Conservation (phyloP, 2,888 invertebrate species). For the Ischnura elegans region DNA sequence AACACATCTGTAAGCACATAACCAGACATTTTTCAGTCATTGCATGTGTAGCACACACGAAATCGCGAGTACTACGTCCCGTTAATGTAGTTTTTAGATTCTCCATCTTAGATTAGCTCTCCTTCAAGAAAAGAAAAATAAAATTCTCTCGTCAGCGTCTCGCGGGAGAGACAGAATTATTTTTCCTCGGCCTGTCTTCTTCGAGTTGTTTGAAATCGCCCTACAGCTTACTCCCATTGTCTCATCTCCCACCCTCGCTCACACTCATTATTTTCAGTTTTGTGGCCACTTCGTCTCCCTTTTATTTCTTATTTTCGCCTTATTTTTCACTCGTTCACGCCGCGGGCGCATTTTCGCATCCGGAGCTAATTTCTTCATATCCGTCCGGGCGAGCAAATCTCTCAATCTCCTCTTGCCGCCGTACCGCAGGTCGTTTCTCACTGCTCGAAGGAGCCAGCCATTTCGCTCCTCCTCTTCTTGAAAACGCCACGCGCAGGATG, state of each 20-base stretch:
- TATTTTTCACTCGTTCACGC: not conserved
- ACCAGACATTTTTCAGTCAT: no score
- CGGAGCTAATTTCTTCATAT: slow-evolving; percentile 3
- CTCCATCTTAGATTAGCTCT: no score
- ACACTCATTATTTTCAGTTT: no score
- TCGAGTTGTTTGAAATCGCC: slow-evolving; percentile 7
- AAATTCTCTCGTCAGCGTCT: no score
- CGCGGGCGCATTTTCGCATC: not conserved
- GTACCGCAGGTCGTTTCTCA: not conserved
- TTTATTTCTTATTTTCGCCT: not conserved
- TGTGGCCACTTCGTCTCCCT: no score
- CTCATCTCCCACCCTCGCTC: not conserved
- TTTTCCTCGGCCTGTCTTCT: not conserved
- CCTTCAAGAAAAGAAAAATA: no score
- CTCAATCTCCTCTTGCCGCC: not conserved
- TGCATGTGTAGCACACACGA: no score
- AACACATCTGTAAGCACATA: no score
- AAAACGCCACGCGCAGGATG: not conserved
- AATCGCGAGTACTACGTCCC: no score
- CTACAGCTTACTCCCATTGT: slow-evolving; percentile 43
- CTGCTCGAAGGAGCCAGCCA: not conserved
- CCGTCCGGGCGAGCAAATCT: not conserved
- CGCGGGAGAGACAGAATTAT: not conserved
- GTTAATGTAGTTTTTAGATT: no score
- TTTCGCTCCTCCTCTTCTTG: not conserved